phyloP scores from a whole-genome alignment of 2,888 invertebrate genomes.

The Thecocarcelia acutangulata region DNA sequence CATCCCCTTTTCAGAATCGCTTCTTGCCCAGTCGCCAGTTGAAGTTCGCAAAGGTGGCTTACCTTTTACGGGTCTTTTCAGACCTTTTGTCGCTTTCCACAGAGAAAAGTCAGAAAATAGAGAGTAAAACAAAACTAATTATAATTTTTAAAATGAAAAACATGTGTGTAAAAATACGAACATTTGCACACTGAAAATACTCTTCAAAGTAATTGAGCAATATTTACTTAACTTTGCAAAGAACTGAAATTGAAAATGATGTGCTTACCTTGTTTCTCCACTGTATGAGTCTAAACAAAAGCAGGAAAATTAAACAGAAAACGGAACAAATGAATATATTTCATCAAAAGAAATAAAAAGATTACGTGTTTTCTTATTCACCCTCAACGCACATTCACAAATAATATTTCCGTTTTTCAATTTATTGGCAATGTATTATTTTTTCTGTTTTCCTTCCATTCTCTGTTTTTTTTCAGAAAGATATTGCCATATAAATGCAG shows the following conservation, averaged over 20 bases:
- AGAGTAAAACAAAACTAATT: no score
- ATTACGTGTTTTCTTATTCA: conserved; percentile 59
- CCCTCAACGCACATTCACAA: conserved; percentile 52
- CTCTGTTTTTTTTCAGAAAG: neutral
- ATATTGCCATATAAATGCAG: conserved; percentile 53
- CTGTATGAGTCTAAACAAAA: conserved; percentile 37
- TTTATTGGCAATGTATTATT: conserved; percentile 57
- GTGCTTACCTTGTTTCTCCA: conserved; percentile 7
- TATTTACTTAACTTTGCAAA: conserved; percentile 23
- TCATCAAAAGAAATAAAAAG: conserved; percentile 55
- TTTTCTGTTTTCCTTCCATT: neutral
- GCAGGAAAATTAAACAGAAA: conserved; percentile 10
- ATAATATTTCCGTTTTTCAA: conserved; percentile 59
- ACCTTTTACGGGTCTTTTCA: no score
- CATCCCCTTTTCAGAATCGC: no score
- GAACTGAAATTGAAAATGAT: neutral
- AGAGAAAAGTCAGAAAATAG: no score
- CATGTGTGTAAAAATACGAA: no score
- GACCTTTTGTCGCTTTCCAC: no score
- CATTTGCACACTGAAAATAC: no score
- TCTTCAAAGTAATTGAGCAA: neutral
- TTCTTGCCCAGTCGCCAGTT: no score
- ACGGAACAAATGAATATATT: conserved; percentile 41
- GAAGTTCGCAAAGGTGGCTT: no score
- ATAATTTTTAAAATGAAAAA: no score